phyloP scores from a whole-genome alignment of 2,888 invertebrate species.

The Mallateleia sp. region DNA sequence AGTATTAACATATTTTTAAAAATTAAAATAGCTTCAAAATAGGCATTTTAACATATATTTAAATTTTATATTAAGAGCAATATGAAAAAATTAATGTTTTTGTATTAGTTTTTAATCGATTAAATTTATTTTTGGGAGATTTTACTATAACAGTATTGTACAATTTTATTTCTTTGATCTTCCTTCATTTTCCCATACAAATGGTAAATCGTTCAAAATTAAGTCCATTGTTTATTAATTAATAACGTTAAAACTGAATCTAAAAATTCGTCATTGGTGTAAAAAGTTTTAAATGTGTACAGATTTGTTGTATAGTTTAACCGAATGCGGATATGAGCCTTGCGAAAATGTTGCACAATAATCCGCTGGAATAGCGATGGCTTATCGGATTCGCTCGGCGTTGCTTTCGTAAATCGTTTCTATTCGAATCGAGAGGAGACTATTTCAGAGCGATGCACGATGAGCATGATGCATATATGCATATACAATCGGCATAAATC shows the following conservation, averaged over 20 bases:
- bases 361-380: constrained; percentile 72
- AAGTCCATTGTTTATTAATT: no score
- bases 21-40: no score
- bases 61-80: no score
- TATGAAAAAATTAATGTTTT: no score
- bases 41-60: no score
- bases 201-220: no score
- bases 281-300: constrained; percentile 36
- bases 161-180: no score
- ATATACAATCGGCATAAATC: constrained; percentile 69
- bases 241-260: constrained; percentile 17
- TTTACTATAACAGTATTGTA: no score
- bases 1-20: no score
- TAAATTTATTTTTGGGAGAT: no score
- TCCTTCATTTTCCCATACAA: no score
- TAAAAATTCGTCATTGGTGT: constrained; percentile 5
- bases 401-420: constrained; percentile 76
- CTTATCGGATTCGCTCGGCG: constrained; percentile 74
- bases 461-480: constrained; percentile 75
- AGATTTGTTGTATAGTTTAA: constrained; percentile 60
- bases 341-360: constrained; percentile 77
- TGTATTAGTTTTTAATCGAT: no score
- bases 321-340: constrained; percentile 75
- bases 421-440: constrained; percentile 73
- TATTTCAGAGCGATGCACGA: constrained; percentile 75